phyloP scores from a whole-genome alignment of 2,113 vertebrate species.

The Thoracochromis brauschi region DNA sequence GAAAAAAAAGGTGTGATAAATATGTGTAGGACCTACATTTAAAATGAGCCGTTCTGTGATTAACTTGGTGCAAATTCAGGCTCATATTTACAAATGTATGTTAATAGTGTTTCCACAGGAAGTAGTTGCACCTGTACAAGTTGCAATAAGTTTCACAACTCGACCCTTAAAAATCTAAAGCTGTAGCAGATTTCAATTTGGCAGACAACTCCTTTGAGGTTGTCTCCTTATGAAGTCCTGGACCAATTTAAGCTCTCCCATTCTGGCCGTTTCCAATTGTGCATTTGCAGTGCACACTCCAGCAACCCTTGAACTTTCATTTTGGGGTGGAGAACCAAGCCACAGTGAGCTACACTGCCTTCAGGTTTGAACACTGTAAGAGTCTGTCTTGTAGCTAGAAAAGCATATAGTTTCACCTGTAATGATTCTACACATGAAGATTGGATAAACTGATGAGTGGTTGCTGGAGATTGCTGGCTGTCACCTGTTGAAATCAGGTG shows the following conservation, averaged over 20 bases:
- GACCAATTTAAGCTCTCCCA: background rate
- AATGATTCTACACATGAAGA: background rate
- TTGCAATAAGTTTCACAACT: background rate
- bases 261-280: background rate
- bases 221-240: background rate
- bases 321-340: background rate
- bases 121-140: background rate
- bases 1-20: background rate
- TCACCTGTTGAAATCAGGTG: background rate
- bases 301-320: background rate
- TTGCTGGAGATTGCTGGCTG: background rate
- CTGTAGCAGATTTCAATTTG: background rate
- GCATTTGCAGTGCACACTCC: background rate
- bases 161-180: background rate
- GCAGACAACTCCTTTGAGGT: background rate
- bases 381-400: background rate
- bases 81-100: background rate
- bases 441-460: accelerated
- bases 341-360: background rate
- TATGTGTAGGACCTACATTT: accelerated
- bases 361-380: background rate
- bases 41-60: background rate
- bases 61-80: background rate
- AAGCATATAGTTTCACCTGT: background rate
- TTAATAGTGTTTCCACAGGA: background rate